Percentiles rank a stretch among this genome's conserved stretches.
Conservation (phyloP, 2,888 invertebrate genomes). For the Danaus chrysippus region DNA sequence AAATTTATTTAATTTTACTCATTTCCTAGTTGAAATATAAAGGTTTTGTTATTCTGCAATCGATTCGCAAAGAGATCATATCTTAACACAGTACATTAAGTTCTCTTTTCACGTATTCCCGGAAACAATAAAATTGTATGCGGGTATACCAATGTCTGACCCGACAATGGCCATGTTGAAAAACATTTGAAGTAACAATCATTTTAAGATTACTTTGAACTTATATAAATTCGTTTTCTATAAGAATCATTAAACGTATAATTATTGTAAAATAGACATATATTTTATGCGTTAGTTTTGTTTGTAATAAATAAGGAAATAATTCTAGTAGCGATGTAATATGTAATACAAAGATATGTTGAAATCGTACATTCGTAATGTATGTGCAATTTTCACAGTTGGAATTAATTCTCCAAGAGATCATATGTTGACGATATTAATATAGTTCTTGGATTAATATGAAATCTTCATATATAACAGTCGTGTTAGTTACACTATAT, state of each 20-base stretch:
- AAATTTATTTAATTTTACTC: neutral
- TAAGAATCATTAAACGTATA: neutral
- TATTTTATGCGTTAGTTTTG: neutral
- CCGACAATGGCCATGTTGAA: neutral
- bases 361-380: neutral
- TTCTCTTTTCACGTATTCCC: slow-evolving; percentile 16
- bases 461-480: no score
- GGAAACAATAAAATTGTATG: slow-evolving; percentile 16
- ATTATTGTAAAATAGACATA: neutral
- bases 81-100: slow-evolving; percentile 12
- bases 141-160: slow-evolving; percentile 12
- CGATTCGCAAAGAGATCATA: slow-evolving; percentile 4
- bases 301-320: slow-evolving; percentile 3
- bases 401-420: no score
- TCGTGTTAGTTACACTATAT: no score
- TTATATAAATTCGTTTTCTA: neutral
- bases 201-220: neutral
- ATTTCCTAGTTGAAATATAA: neutral
- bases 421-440: no score
- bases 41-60: neutral
- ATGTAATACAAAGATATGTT: neutral
- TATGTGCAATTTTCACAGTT: slow-evolving; percentile 1
- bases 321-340: neutral
- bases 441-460: no score
- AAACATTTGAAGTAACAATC: neutral